These are phyloP conservation scores for Subanguina moxae DNA, from an alignment of 1,140 invertebrate species.

Conservation along the genomic window DNA sequence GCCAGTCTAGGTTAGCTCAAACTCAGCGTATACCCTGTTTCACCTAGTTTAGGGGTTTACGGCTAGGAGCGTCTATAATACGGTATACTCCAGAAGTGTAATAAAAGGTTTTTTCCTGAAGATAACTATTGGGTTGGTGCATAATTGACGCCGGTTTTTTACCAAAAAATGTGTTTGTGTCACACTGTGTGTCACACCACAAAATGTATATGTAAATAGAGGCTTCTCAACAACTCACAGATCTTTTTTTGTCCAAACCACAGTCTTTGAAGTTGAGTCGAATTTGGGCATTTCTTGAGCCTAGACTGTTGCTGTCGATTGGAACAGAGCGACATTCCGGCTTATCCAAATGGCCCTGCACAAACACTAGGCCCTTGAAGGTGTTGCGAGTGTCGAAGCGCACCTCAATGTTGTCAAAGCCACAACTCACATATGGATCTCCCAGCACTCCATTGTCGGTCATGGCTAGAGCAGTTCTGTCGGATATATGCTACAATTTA, in stretches of 20 bases:
- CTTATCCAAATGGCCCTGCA: conserved; percentile 51
- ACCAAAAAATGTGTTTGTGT: too few relatives aligned
- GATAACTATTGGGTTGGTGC: too few relatives aligned
- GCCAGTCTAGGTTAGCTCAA: too few relatives aligned
- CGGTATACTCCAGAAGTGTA: too few relatives aligned
- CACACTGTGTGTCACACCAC: too few relatives aligned
- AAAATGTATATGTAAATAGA: too few relatives aligned
- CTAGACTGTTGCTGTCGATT: conserved; percentile 22
- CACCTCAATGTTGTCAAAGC: conserved; percentile 54
- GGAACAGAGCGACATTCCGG: conserved; percentile 51
- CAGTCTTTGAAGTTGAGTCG: conserved; percentile 50
- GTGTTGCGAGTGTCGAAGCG: conserved; percentile 54
- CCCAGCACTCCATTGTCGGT: conserved; percentile 50
- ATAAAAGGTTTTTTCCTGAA: too few relatives aligned
- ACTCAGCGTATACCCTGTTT: too few relatives aligned
- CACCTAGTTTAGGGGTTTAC: too few relatives aligned
- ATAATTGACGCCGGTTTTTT: too few relatives aligned
- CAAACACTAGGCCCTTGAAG: conserved; percentile 53
- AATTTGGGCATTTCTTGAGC: conserved; percentile 46
- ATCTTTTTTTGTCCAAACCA: conserved; percentile 47
- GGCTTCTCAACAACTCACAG: conserved; percentile 38
- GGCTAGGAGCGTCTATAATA: too few relatives aligned
- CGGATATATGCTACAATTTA: too few relatives aligned
- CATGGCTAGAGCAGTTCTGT: conserved; percentile 8
- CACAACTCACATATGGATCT: conserved; percentile 54